Conservation (phyloP, 1,140 invertebrate genomes). For the Zaprionus africanus region DNA sequence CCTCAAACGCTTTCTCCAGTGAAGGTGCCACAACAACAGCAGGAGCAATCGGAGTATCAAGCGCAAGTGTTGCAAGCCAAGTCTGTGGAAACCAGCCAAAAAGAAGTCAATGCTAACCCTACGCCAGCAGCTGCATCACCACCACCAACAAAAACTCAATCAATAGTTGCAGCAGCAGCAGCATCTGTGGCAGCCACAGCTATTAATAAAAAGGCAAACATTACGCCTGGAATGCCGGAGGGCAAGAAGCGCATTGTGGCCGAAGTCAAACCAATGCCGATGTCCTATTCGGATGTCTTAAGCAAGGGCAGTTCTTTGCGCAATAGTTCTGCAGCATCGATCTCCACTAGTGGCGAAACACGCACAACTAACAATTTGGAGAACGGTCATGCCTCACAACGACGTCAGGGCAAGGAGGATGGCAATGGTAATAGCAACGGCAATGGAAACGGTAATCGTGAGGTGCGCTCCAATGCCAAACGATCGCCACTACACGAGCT, state of each 20-base stretch:
- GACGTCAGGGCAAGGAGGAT: conserved; percentile 63
- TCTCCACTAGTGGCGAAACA: conserved; percentile 24
- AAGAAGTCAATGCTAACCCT: conserved; percentile 10
- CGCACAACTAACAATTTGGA: conserved; percentile 43
- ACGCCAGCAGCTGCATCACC: conserved; percentile 4
- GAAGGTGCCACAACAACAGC: conserved; percentile 29
- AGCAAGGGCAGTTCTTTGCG: conserved; percentile 86
- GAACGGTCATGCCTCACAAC: conserved; percentile 32
- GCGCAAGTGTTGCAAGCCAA: conserved; percentile 5
- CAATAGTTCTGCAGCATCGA: background rate
- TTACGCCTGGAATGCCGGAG: conserved; percentile 58
- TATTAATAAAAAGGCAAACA: conserved; percentile 69
- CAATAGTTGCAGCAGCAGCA: conserved; percentile 20
- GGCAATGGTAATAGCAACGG: conserved; percentile 24
- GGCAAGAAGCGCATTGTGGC: conserved; percentile 90
- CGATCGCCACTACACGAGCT: conserved; percentile 73
- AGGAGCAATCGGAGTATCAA: conserved; percentile 28
- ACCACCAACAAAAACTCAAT: background rate
- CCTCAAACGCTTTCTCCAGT: conserved; percentile 10
- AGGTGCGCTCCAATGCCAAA: conserved; percentile 54
- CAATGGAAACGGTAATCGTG: conserved; percentile 26
- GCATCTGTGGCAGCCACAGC: conserved; percentile 38
- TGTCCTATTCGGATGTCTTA: conserved; percentile 92
- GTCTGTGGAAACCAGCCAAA: conserved; percentile 9
- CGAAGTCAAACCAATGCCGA: conserved; percentile 93